Evolutionary conservation across 2,888 invertebrate species (phyloP), one percentile per base, ranked within the genome.

Genomic region (Drosophila seclusa): DNA sequence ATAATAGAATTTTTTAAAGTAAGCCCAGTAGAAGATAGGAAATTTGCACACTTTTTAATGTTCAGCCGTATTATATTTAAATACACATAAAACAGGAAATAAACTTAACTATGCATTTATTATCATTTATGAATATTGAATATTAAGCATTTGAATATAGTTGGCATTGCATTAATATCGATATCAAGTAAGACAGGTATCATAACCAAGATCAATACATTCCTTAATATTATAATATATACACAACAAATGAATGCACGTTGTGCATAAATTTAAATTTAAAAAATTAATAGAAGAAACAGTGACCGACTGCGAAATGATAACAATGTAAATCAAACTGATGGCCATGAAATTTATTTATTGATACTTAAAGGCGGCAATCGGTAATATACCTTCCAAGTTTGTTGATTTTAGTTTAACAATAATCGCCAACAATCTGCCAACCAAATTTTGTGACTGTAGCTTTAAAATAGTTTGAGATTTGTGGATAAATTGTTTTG

Each of bases 221-320:
- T 29, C 57, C 64, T 59, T 69, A n/a, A 29, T 36, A n/a, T 21
- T 29, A 27, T n/a, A 18, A n/a, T 11, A n/a, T 8, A 24, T 18
- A 5, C 24, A n/a, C 40, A 10, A 4, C 40, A 21, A 21, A 29
- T 31, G 32, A 8, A 13, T 34, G 2, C 24, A 27, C 11, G 10
- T 21, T 36, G 49, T 50, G 60, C 50, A 59, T 59, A 38, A 52
- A 42, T 32, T 32, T 4, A 10, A 32, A 4, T 10, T 11, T 32
- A 4, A 32, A 10, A 32, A 32, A 32, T 31, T 2, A 32, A 11
- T 32, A 10, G 32, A 31, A 31, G 3, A 31, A 31, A 31, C 31
- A 31, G 8, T 31, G 31, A 31, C 31, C 13, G 34, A 34, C 34
- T 5, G 5, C 13, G 16, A 5, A 36, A 16, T 36, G 36, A 16